Conservation (phyloP, 2,888 invertebrate species). For the Lasioglossum lativentre region DNA sequence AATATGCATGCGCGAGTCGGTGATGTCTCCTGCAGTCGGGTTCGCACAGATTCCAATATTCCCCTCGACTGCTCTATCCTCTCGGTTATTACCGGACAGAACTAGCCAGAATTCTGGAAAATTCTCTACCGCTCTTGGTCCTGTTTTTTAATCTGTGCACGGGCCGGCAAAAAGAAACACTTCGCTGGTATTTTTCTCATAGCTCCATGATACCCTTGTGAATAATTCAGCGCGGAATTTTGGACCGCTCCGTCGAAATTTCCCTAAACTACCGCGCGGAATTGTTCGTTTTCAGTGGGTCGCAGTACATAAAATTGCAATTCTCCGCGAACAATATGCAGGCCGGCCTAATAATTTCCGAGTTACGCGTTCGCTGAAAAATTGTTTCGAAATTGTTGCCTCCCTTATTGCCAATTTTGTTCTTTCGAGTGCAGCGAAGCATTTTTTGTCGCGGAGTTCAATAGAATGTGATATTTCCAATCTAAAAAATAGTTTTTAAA, state of each 20-base stretch:
- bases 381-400: not conserved
- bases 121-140: slow-evolving; percentile 22
- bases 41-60: slow-evolving; percentile 49
- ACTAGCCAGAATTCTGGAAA: slow-evolving; percentile 47
- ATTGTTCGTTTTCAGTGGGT: not conserved
- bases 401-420: not conserved
- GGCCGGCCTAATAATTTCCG: not conserved
- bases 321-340: not conserved
- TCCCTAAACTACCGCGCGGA: not conserved
- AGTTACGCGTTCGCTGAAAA: not conserved
- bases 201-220: slow-evolving; percentile 35
- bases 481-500: not conserved
- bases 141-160: slow-evolving; percentile 45
- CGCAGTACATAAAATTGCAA: slow-evolving; percentile 1
- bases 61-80: slow-evolving; percentile 16
- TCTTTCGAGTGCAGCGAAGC: not conserved
- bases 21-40: slow-evolving; percentile 44
- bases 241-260: slow-evolving; percentile 32
- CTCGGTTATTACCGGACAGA: slow-evolving; percentile 40
- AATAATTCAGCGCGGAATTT: slow-evolving; percentile 49
- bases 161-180: slow-evolving; percentile 9
- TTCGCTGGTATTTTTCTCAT: slow-evolving; percentile 44
- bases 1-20: slow-evolving; percentile 58
- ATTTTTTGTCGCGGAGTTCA: not conserved
- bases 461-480: not conserved